Percentiles rank a stretch among this genome's conserved stretches.
Evolutionary conservation across 2,113 vertebrate species (phyloP).

Genomic region (Mobula hypostoma): DNA sequence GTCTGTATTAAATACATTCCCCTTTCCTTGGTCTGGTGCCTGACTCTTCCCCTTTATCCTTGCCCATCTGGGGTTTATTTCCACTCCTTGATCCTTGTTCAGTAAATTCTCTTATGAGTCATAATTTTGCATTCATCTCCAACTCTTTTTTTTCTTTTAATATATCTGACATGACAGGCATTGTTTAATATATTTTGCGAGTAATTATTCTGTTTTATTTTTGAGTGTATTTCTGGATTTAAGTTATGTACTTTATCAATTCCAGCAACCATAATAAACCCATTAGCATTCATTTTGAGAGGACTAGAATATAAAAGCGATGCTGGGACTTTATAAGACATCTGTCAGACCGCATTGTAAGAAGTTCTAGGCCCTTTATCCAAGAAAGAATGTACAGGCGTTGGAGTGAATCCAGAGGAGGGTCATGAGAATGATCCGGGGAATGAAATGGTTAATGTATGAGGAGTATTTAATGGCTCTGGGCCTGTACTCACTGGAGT

Average conservation of each 20-base stretch:
- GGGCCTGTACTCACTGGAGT: no score
- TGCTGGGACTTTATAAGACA: no score
- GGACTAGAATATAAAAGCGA: no score
- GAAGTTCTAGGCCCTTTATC: no score
- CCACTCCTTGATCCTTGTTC: conserved; percentile 25
- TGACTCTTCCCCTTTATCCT: not conserved
- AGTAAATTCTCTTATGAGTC: conserved; percentile 23
- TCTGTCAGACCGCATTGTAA: no score
- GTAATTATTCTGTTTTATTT: not conserved
- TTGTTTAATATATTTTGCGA: not conserved
- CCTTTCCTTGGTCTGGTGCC: conserved; percentile 1
- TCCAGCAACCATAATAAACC: not conserved
- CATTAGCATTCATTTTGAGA: no score
- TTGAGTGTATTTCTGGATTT: not conserved
- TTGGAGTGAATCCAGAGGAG: no score
- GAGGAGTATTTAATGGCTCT: no score
- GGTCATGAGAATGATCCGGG: no score
- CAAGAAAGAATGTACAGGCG: no score
- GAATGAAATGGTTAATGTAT: no score
- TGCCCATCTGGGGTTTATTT: conserved; percentile 27
- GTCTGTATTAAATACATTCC: conserved; percentile 9
- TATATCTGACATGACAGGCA: not conserved
- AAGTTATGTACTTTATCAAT: not conserved
- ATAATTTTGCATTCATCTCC: conserved; percentile 9
- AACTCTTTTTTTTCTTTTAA: not conserved